phyloP scores from a whole-genome alignment of 2,113 vertebrate species.

The Bucco capensis region DNA sequence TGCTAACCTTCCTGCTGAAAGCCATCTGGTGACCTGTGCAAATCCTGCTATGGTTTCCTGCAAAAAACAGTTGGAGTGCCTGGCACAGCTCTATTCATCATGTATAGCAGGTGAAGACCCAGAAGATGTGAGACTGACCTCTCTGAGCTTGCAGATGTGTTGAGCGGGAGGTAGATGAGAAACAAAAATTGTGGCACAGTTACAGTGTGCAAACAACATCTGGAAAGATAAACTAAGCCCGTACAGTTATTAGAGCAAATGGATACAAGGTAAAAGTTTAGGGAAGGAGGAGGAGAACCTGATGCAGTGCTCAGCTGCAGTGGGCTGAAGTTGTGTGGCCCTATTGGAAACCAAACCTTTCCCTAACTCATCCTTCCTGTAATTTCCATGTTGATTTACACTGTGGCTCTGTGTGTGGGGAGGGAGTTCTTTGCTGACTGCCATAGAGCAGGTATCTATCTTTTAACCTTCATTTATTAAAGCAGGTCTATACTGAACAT shows the following conservation, averaged over 20 bases:
- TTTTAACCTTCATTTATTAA: background rate
- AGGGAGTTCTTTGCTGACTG: background rate
- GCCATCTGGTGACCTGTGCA: conserved; percentile 70
- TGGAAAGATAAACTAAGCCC: background rate
- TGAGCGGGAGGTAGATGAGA: background rate
- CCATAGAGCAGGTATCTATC: background rate
- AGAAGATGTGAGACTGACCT: background rate
- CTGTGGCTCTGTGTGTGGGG: background rate
- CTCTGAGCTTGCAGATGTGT: background rate
- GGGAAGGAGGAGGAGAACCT: background rate
- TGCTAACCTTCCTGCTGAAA: conserved; percentile 75
- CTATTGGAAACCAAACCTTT: background rate
- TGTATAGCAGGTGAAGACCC: conserved; percentile 86
- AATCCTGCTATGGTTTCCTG: conserved; percentile 83
- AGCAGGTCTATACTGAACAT: background rate
- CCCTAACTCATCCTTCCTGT: background rate
- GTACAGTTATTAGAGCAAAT: background rate
- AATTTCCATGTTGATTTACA: background rate
- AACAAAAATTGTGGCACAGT: background rate
- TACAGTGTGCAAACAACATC: background rate
- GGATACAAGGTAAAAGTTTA: background rate
- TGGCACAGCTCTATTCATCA: conserved; percentile 87
- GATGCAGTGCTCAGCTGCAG: background rate
- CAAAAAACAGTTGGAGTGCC: conserved; percentile 78
- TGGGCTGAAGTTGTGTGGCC: background rate